A percentile compares a stretch with the other conserved stretches of the same genome.
Conservation (phyloP, 2,797 vertebrate species). For the Glossophaga mutica region DNA sequence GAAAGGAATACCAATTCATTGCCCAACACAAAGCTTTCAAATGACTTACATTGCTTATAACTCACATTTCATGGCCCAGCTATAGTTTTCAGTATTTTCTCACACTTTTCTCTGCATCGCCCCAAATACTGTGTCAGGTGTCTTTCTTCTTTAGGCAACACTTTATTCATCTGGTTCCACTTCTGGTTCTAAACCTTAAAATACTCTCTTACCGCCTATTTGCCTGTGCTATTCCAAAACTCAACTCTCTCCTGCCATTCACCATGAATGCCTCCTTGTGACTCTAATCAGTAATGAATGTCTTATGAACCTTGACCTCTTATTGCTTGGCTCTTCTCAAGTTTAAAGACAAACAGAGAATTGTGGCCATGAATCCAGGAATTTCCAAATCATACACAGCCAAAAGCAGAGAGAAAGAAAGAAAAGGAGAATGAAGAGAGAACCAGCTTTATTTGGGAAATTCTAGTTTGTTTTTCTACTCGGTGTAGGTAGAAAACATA, state of each 20-base stretch:
- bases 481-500: neutral
- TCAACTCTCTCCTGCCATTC: too few species aligned
- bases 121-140: too few species aligned
- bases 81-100: neutral
- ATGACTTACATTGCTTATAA: too few species aligned
- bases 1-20: neutral
- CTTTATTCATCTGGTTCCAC: neutral
- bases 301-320: neutral
- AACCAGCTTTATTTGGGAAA: neutral
- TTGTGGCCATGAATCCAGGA: neutral
- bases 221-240: neutral
- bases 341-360: neutral
- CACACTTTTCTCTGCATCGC: neutral
- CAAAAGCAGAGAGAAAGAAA: neutral
- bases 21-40: neutral
- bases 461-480: neutral
- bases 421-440: fast-evolving
- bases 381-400: neutral
- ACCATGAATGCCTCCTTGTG: neutral
- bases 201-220: neutral
- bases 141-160: neutral
- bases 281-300: neutral
- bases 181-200: neutral
- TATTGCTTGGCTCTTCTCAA: neutral
- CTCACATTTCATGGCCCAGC: neutral